Conservation (phyloP, 2,888 invertebrate genomes). For the Bedellia somnulentella region DNA sequence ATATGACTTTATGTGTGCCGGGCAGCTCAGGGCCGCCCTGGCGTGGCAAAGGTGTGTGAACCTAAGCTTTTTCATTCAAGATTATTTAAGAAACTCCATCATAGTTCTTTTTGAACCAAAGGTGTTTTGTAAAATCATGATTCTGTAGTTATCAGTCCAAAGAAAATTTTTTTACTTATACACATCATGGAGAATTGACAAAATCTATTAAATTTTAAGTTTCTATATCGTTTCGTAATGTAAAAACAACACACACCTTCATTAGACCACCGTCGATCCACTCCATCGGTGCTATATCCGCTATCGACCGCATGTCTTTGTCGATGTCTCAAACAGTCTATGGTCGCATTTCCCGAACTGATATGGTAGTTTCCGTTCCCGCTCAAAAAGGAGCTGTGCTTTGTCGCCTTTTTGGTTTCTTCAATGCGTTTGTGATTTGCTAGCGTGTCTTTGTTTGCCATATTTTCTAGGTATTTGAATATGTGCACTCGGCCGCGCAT, state of each 20-base stretch:
- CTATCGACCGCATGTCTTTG: conserved; percentile 80
- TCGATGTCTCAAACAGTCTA: conserved; percentile 49
- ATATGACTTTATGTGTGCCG: too few species aligned
- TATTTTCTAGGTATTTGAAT: conserved; percentile 90
- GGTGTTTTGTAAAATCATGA: too few species aligned
- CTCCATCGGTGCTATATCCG: conserved; percentile 85
- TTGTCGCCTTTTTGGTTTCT: conserved; percentile 44
- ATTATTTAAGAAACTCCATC: too few species aligned
- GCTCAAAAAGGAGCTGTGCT: conserved; percentile 39
- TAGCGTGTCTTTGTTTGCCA: conserved; percentile 70
- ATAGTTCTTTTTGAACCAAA: too few species aligned
- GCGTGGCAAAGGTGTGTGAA: too few species aligned
- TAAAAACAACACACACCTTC: conserved; percentile 64
- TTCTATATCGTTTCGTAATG: too few species aligned
- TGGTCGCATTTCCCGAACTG: conserved; percentile 45
- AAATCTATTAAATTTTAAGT: too few species aligned
- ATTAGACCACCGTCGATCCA: conserved; percentile 84
- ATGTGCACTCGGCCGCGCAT: conserved; percentile 92
- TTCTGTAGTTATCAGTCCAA: too few species aligned
- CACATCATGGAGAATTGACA: too few species aligned
- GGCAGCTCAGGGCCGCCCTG: too few species aligned
- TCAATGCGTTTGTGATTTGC: conserved; percentile 51
- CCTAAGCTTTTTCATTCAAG: too few species aligned
- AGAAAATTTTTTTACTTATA: too few species aligned
- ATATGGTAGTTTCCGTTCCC: conserved; percentile 33